These are phyloP conservation scores for Chrysochloris asiatica DNA, from an alignment of 2,113 vertebrate genomes.

Conservation along the genomic window DNA sequence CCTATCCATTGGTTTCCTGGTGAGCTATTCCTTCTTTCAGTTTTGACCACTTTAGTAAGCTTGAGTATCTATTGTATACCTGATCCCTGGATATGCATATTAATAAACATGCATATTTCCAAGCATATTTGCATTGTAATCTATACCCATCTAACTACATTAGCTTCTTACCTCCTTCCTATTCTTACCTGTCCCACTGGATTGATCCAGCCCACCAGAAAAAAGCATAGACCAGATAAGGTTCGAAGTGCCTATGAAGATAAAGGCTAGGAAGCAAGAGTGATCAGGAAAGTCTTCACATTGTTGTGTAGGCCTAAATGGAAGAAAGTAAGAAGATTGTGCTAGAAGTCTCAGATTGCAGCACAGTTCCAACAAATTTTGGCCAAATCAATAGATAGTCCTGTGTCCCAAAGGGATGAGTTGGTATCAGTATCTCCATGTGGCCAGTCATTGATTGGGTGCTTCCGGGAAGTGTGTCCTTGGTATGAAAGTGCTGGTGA, in stretches of 20 bases:
- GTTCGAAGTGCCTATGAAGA: background rate
- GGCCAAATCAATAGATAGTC: background rate
- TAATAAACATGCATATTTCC: background rate
- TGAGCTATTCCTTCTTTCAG: background rate
- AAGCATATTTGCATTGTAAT: background rate
- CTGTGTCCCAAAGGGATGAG: background rate
- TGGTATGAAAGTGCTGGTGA: background rate
- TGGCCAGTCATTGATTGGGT: background rate
- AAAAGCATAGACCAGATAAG: background rate
- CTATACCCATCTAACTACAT: background rate
- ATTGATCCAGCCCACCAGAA: background rate
- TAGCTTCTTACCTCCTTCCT: background rate
- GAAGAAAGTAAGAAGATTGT: background rate
- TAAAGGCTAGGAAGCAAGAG: background rate
- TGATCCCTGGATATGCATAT: background rate
- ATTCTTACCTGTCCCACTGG: background rate
- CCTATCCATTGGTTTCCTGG: background rate
- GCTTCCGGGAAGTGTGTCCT: fast-evolving
- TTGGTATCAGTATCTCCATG: too few relatives aligned
- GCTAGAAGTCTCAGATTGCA: background rate
- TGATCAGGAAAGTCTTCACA: background rate
- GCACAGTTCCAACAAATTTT: background rate
- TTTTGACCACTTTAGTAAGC: background rate
- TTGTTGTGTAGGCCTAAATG: background rate
- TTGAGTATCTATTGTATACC: background rate